phyloP scores from a whole-genome alignment of 2,888 invertebrate genomes.

The Poecilobothrus nobilitatus region DNA sequence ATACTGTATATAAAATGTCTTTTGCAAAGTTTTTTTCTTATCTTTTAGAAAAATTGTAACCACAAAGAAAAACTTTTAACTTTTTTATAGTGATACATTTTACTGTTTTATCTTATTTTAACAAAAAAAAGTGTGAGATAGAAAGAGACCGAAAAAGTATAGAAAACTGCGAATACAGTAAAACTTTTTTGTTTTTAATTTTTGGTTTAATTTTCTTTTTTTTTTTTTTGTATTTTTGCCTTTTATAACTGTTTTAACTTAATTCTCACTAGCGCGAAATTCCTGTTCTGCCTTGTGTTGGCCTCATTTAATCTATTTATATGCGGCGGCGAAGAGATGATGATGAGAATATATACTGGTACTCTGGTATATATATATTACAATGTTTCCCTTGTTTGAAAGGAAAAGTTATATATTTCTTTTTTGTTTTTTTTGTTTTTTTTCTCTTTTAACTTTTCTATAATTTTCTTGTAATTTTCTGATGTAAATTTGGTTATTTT shows the following conservation, averaged over 20 bases:
- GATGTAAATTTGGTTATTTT: too few species aligned
- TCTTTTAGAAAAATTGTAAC: background rate
- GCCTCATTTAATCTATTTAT: background rate
- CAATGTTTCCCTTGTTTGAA: too few species aligned
- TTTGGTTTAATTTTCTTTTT: background rate
- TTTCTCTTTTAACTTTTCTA: too few species aligned
- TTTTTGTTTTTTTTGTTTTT: too few species aligned
- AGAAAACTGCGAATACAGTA: too few species aligned
- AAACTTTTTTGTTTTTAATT: too few species aligned
- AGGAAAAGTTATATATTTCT: too few species aligned
- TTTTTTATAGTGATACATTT: conserved; percentile 5
- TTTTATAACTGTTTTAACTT: background rate
- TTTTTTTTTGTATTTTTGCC: background rate
- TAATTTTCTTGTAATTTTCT: too few species aligned
- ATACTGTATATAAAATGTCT: background rate
- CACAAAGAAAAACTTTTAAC: background rate
- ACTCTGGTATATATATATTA: too few species aligned
- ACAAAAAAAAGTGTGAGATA: background rate
- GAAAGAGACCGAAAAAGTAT: too few species aligned
- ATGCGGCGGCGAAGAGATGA: background rate
- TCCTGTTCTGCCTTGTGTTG: background rate
- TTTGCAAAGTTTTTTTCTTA: background rate
- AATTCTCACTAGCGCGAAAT: too few species aligned
- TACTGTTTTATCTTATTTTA: background rate
- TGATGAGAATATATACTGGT: too few species aligned